Evolutionary conservation across 2,888 invertebrate genomes (phyloP), one percentile per base, ranked within the genome.

Genomic region (Trissolcus japonicus): DNA sequence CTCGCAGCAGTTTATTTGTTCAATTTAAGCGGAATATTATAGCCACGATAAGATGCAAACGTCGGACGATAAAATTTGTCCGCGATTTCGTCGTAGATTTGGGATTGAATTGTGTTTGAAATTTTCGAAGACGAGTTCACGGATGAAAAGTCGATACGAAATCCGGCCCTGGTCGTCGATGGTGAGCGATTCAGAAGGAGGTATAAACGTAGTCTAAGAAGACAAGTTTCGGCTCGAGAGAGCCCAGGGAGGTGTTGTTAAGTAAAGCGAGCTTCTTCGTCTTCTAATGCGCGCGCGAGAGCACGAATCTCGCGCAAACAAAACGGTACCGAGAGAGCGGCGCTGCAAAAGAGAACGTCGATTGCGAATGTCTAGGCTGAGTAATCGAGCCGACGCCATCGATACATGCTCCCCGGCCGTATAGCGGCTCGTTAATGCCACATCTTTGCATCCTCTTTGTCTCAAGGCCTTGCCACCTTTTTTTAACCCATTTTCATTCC

Each of bases 371-470:
- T 74, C 73, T 66, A 66, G 68, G 69, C 73, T 75, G 73, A 73
- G 79, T 74, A 79, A 76, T 76, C 79, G 76, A 79, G 71, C 74
- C 76, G 74, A 71, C 78, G 78, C 75, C 68, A 79, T 79, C 75
- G 75, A 78, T 76, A 79, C 74, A 72, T 71, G 76, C 76, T 62
- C 55, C 67, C 62, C 57, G 50, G 51, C 73, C 65, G 76, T 71
- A 35, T 35, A 66, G 57, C 72, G 67, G 76, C 73, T 79, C 76
- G 79, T 75, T 79, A 72, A 61, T 56, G 63, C 65, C 55, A 67
- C 62, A 48, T 68, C 74, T 53, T 69, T 67, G 66, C 61, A 19
- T 63, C 48, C 59, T 73, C 76, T 54, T 76, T 76, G 69, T 76
- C 69, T 69, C 65, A 60, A 50, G 6, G 21, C 46, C 46, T 17